Conservation (phyloP, 2,797 vertebrate genomes). For the Sorex maritimensis region DNA sequence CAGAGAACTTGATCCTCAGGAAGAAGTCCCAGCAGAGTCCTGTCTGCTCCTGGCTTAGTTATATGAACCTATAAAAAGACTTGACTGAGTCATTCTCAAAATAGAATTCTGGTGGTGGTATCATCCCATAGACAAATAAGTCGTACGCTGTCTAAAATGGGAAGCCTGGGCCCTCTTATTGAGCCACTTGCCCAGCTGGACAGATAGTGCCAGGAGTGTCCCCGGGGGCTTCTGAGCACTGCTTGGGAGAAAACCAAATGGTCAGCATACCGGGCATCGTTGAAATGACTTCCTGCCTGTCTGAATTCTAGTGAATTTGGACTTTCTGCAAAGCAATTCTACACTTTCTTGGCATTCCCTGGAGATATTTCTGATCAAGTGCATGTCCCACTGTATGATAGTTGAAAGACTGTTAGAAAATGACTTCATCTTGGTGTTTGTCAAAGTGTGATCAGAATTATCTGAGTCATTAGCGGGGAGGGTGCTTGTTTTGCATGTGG, state of each 20-base stretch:
- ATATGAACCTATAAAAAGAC: conserved; percentile 1
- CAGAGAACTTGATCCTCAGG: not conserved
- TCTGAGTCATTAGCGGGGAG: not conserved
- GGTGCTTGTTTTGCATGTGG: too few species aligned
- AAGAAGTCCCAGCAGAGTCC: not conserved
- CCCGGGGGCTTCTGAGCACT: too few species aligned
- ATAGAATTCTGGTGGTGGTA: not conserved
- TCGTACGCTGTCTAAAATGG: conserved; percentile 17
- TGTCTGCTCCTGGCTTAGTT: conserved; percentile 29
- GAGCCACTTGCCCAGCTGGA: too few species aligned
- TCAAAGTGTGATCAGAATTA: not conserved
- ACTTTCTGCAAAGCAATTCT: not conserved
- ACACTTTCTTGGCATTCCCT: not conserved
- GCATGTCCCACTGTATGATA: not conserved
- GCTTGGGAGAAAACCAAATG: too few species aligned
- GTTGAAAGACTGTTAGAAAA: not conserved
- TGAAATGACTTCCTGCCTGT: not conserved
- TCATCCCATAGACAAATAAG: not conserved
- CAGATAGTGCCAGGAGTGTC: too few species aligned
- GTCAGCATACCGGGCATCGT: not conserved
- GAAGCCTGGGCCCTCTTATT: too few species aligned
- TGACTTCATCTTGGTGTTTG: not conserved
- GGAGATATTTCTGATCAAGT: not conserved
- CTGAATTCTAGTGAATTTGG: not conserved
- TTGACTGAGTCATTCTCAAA: conserved; percentile 29